phyloP scores from a whole-genome alignment of 2,888 invertebrate species.

The Chelonus formosanus region DNA sequence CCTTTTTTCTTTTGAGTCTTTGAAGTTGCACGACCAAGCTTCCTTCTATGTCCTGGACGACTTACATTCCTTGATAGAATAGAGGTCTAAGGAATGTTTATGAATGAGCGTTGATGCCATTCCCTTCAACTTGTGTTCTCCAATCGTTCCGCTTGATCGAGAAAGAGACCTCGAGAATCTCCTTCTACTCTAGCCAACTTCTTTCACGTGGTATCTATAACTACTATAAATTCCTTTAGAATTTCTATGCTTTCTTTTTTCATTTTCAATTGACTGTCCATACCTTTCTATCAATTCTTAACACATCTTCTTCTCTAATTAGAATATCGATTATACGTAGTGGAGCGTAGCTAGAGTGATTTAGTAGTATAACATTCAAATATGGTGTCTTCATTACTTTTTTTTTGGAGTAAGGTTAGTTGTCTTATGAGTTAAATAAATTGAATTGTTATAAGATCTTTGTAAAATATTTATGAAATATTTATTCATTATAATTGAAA shows the following conservation, averaged over 20 bases:
- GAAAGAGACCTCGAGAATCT: too few species aligned
- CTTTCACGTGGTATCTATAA: too few species aligned
- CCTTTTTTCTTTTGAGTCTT: conserved; percentile 2
- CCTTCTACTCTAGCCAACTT: too few species aligned
- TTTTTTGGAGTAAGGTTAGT: too few species aligned
- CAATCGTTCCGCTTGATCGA: conserved; percentile 33
- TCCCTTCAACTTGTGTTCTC: conserved; percentile 37
- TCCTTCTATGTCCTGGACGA: conserved; percentile 1
- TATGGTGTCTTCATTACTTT: too few species aligned
- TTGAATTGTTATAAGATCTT: too few species aligned
- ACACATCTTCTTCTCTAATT: neutral
- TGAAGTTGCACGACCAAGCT: conserved; percentile 1
- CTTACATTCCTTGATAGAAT: conserved; percentile 37
- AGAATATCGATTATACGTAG: neutral
- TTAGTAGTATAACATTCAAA: too few species aligned
- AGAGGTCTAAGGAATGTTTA: conserved; percentile 46
- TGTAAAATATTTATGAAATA: too few species aligned
- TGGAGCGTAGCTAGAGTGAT: too few species aligned
- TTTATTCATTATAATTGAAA: too few species aligned
- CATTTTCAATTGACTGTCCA: conserved; percentile 25
- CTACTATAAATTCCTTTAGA: conserved; percentile 59
- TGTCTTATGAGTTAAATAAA: too few species aligned
- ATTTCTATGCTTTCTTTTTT: conserved; percentile 23
- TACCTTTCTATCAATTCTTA: conserved; percentile 21
- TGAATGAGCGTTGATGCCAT: conserved; percentile 47